Evolutionary conservation across 1,140 invertebrate genomes (phyloP), one percentile per base, ranked within the genome.

Genomic region (Charaxes varanes): DNA sequence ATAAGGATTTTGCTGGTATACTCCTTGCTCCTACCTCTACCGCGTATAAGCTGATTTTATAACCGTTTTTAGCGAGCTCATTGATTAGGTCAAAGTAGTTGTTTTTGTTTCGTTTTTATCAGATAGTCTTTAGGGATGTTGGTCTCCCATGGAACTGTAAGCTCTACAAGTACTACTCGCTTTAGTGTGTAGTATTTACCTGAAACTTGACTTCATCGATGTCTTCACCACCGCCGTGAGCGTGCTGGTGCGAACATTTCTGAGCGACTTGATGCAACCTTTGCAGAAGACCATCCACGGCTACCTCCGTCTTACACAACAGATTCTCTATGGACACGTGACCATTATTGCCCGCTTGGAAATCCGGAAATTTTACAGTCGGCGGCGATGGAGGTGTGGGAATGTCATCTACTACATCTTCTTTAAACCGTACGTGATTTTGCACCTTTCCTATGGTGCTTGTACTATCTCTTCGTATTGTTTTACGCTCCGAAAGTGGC

Each of bases 171-270:
- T n/a, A n/a, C n/a, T n/a, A n/a, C n/a, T n/a, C n/a, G n/a, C n/a
- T n/a, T n/a, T n/a, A n/a, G n/a, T n/a, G n/a, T n/a, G n/a, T n/a
- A n/a, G n/a, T n/a, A n/a, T n/a, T 42, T 70, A 89, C 88, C 76
- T 90, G 88, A 65, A 92, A 93, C 54, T 91, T 91, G 15, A 88
- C 86, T 68, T 92, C 91, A 55, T 90, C 90, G 51, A 92, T 91
- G 36, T 88, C 87, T 23, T 86, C 86, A 0, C 90, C 90, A 1
- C 91, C 90, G 0, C 90, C 90, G 13, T 90, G 89, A 0, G 87
- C 80, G 55, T 92, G 91, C 5, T 90, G 89, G 12, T 87, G 87
- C 5, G 87, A 87, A 51, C 91, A 92, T 41, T 89, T 87, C 28
- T 88, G 88, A 0, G 90, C 89, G 13, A 90, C 87, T 53, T 91